phyloP scores from a whole-genome alignment of 2,888 invertebrate genomes.

The Frankliniella intonsa region DNA sequence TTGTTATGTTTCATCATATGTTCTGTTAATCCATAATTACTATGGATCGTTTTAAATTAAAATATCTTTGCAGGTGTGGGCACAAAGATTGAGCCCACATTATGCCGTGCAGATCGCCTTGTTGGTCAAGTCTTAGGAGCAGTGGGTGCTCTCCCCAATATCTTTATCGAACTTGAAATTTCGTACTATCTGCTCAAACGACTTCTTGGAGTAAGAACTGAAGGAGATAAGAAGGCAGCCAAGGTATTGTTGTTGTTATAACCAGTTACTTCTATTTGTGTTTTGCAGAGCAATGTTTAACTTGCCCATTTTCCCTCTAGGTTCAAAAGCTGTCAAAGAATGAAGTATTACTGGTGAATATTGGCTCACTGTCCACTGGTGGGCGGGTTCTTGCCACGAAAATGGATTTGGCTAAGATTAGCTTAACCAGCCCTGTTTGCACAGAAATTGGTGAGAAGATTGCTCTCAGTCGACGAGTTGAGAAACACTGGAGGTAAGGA shows the following conservation, averaged over 20 bases:
- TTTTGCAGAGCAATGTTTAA: slow-evolving; percentile 7
- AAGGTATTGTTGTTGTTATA: slow-evolving; percentile 57
- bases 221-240: slow-evolving; percentile 98
- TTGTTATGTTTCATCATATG: not conserved
- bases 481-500: slow-evolving; percentile 95
- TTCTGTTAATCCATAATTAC: not conserved
- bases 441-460: slow-evolving; percentile 99
- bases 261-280: not conserved
- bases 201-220: slow-evolving; percentile 93
- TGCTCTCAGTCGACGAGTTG: slow-evolving; percentile 96
- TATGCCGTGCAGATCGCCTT: slow-evolving; percentile 96
- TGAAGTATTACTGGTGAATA: slow-evolving; percentile 88
- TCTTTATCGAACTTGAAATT: slow-evolving; percentile 96
- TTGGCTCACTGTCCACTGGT: slow-evolving; percentile 97
- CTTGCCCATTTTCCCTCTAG: slow-evolving; percentile 45
- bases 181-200: slow-evolving; percentile 95
- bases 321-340: slow-evolving; percentile 59
- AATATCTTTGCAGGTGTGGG: slow-evolving; percentile 67
- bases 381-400: slow-evolving; percentile 91
- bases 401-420: slow-evolving; percentile 95
- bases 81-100: slow-evolving; percentile 97
- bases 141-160: slow-evolving; percentile 92
- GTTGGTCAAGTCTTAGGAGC: slow-evolving; percentile 97
- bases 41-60: slow-evolving; percentile 25
- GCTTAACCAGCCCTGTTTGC: slow-evolving; percentile 95